A percentile compares a stretch with the other conserved stretches of the same genome.
These are phyloP conservation scores for Hydriomena furcata DNA, from an alignment of 2,888 invertebrate genomes.

Conservation along the genomic window DNA sequence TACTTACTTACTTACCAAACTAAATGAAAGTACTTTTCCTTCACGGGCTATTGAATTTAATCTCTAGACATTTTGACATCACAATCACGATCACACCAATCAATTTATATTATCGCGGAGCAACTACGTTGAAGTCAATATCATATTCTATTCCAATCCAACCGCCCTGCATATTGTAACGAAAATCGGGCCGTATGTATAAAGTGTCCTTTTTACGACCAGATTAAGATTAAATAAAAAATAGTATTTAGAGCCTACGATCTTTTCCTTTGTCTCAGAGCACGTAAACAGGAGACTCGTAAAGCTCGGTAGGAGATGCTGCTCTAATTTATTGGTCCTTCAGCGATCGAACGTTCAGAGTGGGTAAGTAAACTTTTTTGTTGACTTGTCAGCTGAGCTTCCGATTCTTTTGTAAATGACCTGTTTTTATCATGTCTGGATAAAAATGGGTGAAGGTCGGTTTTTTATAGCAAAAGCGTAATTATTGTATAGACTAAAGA, in stretches of 20 bases:
- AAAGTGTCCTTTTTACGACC: slow-evolving; percentile 48
- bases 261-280: slow-evolving; percentile 37
- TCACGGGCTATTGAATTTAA: too few species aligned
- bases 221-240: slow-evolving; percentile 58
- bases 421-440: too few species aligned
- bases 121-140: too few species aligned
- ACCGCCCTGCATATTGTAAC: neutral
- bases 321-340: slow-evolving; percentile 20
- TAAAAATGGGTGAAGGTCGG: too few species aligned
- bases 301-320: slow-evolving; percentile 19
- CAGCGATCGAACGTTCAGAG: slow-evolving; percentile 12
- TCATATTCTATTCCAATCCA: neutral
- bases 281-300: slow-evolving; percentile 30
- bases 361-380: slow-evolving; percentile 28
- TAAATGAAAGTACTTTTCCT: too few species aligned
- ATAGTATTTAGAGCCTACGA: slow-evolving; percentile 25
- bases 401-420: slow-evolving; percentile 1
- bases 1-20: too few species aligned
- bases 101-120: too few species aligned
- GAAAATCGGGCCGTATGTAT: slow-evolving; percentile 15
- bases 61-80: too few species aligned
- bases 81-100: too few species aligned
- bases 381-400: slow-evolving; percentile 24
- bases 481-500: too few species aligned
- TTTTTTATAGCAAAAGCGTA: too few species aligned